Evolutionary conservation across 2,888 invertebrate genomes (phyloP).

Genomic region (Druceiella hillmani): DNA sequence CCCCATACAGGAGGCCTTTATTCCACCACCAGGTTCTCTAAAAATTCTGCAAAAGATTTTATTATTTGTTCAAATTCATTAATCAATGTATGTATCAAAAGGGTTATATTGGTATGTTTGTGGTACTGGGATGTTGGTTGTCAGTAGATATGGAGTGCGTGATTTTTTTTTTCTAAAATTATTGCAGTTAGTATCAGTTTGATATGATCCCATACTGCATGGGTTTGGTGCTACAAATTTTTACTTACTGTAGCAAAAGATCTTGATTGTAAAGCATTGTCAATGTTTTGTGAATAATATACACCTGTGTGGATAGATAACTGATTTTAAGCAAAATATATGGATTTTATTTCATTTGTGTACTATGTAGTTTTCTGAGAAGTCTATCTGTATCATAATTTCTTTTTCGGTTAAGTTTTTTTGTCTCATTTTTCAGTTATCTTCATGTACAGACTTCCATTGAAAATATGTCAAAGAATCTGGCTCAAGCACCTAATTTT

Average conservation of each 20-base stretch:
- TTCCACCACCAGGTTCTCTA: slow-evolving; percentile 20
- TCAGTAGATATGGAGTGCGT: slow-evolving; percentile 20
- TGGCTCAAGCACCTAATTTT: no score
- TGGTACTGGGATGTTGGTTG: slow-evolving; percentile 23
- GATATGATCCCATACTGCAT: slow-evolving; percentile 23
- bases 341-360: no score
- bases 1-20: no score
- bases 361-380: no score
- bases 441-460: no score
- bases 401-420: no score
- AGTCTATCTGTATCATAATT: no score
- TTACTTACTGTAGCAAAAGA: slow-evolving; percentile 22
- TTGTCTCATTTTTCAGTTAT: no score
- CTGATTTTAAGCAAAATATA: no score
- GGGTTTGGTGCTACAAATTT: slow-evolving; percentile 22
- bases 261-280: slow-evolving; percentile 14
- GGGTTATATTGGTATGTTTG: slow-evolving; percentile 20
- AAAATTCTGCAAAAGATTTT: slow-evolving; percentile 19
- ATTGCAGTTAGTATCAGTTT: slow-evolving; percentile 20
- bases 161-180: slow-evolving; percentile 14
- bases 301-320: no score
- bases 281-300: slow-evolving; percentile 16
- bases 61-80: slow-evolving; percentile 19
- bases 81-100: slow-evolving; percentile 21
- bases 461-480: no score